A percentile compares a stretch with the other conserved stretches of the same genome.
Evolutionary conservation across 2,888 invertebrate species (phyloP).

Genomic region (Callinectes sapidus): DNA sequence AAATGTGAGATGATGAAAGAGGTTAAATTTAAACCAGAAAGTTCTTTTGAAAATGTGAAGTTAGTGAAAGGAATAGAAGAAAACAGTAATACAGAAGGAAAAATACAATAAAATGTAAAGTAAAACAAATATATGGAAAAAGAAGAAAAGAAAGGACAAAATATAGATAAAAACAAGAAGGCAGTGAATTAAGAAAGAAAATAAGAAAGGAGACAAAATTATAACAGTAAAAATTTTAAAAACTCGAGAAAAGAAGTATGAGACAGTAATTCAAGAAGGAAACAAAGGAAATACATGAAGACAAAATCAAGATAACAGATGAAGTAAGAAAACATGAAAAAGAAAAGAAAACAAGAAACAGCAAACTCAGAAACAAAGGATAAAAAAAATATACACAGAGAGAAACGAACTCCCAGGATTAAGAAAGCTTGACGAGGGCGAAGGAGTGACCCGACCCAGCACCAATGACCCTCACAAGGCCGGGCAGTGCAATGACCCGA

Average conservation of each 20-base stretch:
- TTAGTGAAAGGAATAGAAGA: not conserved
- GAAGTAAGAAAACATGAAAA: not conserved
- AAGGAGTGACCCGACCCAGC: conserved; percentile 72
- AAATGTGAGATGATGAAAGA: too few species aligned
- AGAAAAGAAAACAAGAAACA: not conserved
- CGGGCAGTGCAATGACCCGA: conserved; percentile 51
- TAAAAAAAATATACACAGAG: not conserved
- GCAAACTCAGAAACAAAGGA: not conserved
- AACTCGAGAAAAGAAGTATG: not conserved
- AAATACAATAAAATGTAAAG: not conserved
- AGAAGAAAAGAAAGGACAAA: not conserved
- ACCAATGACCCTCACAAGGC: conserved; percentile 58
- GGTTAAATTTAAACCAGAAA: too few species aligned
- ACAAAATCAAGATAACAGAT: not conserved
- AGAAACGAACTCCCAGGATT: conserved; percentile 1
- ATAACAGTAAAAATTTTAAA: not conserved
- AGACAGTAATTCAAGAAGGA: not conserved
- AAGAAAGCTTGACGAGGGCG: conserved; percentile 68
- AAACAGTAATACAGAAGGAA: not conserved
- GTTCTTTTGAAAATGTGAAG: not conserved
- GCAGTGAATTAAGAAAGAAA: not conserved
- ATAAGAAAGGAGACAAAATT: not conserved
- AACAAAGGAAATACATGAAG: not conserved
- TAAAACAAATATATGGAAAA: not conserved
- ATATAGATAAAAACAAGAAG: not conserved